Conservation (phyloP, 37 sponge, comb jelly and placozoan species). For the Corticium candelabrum region DNA sequence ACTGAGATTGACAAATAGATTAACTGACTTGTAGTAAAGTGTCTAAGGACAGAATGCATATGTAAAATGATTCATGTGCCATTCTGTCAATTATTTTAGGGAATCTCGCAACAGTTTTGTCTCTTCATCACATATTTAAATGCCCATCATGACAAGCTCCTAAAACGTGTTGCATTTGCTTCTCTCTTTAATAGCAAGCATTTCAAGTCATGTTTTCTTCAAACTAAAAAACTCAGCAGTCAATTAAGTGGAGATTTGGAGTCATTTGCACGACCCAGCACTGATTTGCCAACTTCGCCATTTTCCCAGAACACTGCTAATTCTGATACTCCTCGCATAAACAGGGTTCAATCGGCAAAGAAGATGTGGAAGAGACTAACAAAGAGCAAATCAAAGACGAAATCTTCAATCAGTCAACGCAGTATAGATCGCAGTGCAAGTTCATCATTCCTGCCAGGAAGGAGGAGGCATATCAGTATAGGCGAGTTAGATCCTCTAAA, state of each 20-base stretch:
- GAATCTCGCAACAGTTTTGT: not conserved
- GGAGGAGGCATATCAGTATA: not conserved
- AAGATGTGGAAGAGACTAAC: not conserved
- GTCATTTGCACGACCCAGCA: not conserved
- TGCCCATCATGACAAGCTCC: not conserved
- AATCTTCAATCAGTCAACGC: not conserved
- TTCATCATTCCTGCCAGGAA: not conserved
- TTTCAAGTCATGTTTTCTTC: not conserved
- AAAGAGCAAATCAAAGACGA: not conserved
- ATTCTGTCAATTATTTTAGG: too few species aligned
- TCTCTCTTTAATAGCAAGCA: not conserved
- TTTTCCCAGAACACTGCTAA: not conserved
- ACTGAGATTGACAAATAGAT: too few species aligned
- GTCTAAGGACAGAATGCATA: too few species aligned
- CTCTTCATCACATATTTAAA: not conserved
- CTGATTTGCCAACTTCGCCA: not conserved
- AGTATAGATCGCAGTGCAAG: not conserved
- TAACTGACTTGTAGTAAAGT: too few species aligned
- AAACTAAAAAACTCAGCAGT: too few species aligned
- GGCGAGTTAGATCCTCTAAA: not conserved
- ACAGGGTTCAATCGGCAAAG: not conserved
- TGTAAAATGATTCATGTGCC: too few species aligned
- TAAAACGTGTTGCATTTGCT: not conserved
- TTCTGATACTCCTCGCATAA: conserved; percentile 2
- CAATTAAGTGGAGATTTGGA: too few species aligned